Conservation (phyloP, 2,797 vertebrate genomes). For the Rhinoraja longicauda region DNA sequence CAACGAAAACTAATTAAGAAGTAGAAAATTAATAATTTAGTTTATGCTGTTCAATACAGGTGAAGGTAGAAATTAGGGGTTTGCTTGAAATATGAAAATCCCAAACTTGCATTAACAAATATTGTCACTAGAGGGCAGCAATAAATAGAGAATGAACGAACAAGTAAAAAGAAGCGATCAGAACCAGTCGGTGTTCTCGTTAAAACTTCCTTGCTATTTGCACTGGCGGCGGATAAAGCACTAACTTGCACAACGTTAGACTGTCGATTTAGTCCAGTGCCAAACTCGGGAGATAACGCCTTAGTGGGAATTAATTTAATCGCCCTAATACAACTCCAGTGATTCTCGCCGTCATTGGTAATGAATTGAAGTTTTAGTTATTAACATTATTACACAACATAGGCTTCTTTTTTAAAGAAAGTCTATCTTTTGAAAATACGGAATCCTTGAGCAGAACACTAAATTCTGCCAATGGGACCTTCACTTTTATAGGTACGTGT, state of each 20-base stretch:
- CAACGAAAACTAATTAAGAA: not conserved
- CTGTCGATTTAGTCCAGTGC: not conserved
- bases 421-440: not conserved
- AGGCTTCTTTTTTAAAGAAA: not conserved
- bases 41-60: not conserved
- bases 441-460: not conserved
- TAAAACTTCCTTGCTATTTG: not conserved
- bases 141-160: constrained; percentile 12
- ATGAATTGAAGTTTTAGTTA: not conserved
- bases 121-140: constrained; percentile 22
- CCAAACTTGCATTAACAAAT: not conserved
- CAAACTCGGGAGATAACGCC: not conserved
- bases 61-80: not conserved
- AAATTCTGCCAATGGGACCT: not conserved
- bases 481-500: not conserved
- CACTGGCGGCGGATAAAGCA: not conserved
- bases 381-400: not conserved
- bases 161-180: not conserved
- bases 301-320: not conserved
- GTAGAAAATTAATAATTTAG: too few species aligned
- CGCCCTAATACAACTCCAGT: not conserved
- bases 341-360: not conserved
- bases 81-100: not conserved
- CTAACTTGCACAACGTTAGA: not conserved
- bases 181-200: not conserved